phyloP scores from a whole-genome alignment of 2,113 vertebrate species.

The Orthonyx spaldingii region DNA sequence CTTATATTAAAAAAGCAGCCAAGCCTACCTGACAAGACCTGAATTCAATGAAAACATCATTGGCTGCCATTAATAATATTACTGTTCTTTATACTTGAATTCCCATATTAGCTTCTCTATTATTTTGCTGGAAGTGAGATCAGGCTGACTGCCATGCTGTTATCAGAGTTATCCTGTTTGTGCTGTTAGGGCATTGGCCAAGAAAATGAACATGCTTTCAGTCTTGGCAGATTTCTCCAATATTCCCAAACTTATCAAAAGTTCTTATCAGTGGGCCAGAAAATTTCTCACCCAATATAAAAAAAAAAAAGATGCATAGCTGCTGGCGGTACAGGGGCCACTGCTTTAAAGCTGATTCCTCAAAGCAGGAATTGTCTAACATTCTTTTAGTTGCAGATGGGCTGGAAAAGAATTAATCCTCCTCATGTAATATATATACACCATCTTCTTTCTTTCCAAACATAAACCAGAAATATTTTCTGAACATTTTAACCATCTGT shows the following conservation, averaged over 20 bases:
- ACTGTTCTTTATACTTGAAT: background rate
- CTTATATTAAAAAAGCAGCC: background rate
- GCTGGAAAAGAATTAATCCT: background rate
- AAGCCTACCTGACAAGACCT: background rate
- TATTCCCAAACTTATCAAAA: background rate
- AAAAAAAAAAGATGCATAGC: background rate
- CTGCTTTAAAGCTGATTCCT: background rate
- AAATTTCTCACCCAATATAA: background rate
- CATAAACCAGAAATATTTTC: background rate
- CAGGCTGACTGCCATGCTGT: background rate
- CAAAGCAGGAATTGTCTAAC: background rate
- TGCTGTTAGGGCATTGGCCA: background rate
- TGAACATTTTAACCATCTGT: background rate
- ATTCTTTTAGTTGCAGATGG: background rate
- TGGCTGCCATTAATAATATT: background rate
- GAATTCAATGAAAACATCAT: background rate
- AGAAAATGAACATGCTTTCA: background rate
- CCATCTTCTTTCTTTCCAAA: background rate
- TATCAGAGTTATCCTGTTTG: background rate
- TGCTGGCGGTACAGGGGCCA: background rate
- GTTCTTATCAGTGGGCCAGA: background rate
- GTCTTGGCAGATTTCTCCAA: background rate
- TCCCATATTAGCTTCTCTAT: background rate
- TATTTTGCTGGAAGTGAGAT: background rate
- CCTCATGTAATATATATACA: background rate